Conservation (phyloP, 2,888 invertebrate genomes). For the Stomorhina lunata region DNA sequence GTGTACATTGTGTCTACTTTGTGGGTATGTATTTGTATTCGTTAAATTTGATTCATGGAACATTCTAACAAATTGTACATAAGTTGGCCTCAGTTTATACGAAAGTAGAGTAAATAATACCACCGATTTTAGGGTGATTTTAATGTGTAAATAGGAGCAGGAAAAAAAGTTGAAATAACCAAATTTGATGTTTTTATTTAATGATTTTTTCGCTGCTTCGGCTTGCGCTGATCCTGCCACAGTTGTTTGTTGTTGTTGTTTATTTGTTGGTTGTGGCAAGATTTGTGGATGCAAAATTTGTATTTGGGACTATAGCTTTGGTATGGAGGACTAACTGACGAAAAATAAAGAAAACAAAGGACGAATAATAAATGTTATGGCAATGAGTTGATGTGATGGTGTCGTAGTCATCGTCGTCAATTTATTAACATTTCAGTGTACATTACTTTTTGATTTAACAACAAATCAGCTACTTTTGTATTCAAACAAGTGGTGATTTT, state of each 20-base stretch:
- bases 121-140: slow-evolving; percentile 53
- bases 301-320: not conserved
- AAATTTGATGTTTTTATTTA: slow-evolving; percentile 26
- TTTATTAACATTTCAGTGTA: slow-evolving; percentile 37
- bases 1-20: not conserved
- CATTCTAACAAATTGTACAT: too few species aligned
- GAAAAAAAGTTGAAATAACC: slow-evolving; percentile 6
- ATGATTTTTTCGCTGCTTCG: slow-evolving; percentile 1
- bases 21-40: not conserved
- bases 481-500: slow-evolving; percentile 4
- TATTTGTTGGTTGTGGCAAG: slow-evolving; percentile 48
- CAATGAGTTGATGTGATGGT: slow-evolving; percentile 1
- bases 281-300: slow-evolving; percentile 46
- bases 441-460: slow-evolving; percentile 29
- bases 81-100: not conserved
- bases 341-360: not conserved
- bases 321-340: not conserved
- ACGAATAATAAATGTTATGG: not conserved
- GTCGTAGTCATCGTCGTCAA: too few species aligned
- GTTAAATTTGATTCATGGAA: not conserved
- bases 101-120: slow-evolving; percentile 45
- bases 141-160: slow-evolving; percentile 52
- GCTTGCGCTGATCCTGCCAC: not conserved
- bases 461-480: not conserved
- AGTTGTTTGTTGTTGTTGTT: slow-evolving; percentile 32